Evolutionary conservation across 2,797 vertebrate species (phyloP), one percentile per base, ranked within the genome.

Genomic region (Rhodeus uyekii): DNA sequence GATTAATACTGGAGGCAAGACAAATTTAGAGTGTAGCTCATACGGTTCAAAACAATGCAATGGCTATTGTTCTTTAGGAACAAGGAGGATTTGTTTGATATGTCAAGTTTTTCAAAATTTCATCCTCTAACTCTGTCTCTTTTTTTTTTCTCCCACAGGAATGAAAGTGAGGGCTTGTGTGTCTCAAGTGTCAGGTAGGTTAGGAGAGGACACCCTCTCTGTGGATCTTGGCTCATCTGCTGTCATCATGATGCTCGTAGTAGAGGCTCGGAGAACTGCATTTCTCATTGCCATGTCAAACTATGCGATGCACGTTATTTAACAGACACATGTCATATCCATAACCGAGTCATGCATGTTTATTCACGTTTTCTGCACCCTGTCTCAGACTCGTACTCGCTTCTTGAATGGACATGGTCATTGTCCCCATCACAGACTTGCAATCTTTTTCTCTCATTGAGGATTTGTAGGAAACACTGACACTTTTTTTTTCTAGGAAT

Each of bases 111-210:
- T 53, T 53, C 9, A 48, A 48, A 34, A 48, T 61, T 81, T 50
- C 39, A 38, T 9, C 34, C 79, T 50, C 53, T 82, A 18, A 82
- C 65, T 89, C 0, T 93, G 64, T 65, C 3, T 85, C 36, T 92
- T 24, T 91, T 0, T 91, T 0, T 89, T 2, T 12, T 27, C 92
- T n/a, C 38, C 63, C 90, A 34, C 92, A 96, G 95, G 92, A 95
- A 91, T 84, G 94, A 96, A 92, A 93, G 91, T 39, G 93, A 95
- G 83, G 89, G 90, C 85, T 92, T 89, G 27, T 91, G 90, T 88
- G 89, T 92, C 74, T 80, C 64, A 71, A 87, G 74, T 46, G 24
- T 96, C 92, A 95, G 95, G 95, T 96, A 94, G 32, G 92, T 91
- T 87, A 32, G 46, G 8, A 32, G 24, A 38, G 19, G 68, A 44